Conservation (phyloP, 2,113 vertebrate genomes). For the Prinia subflava region DNA sequence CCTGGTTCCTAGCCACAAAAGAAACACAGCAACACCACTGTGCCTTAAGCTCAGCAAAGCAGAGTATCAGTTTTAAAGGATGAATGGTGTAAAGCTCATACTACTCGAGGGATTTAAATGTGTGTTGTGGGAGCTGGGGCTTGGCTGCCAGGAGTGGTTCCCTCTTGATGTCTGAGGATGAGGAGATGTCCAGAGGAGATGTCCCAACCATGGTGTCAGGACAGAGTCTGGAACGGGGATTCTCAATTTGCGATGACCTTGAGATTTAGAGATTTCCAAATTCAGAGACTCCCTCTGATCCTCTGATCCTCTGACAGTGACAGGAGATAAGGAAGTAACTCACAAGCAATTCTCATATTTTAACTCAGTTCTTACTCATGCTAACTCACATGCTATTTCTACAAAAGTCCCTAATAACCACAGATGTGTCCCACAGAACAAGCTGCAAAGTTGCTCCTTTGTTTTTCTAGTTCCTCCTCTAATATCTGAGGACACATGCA, state of each 20-base stretch:
- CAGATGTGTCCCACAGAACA: background rate
- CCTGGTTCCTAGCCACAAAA: background rate
- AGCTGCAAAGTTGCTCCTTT: background rate
- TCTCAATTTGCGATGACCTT: background rate
- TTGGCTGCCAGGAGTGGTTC: background rate
- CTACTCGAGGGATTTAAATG: background rate
- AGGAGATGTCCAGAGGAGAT: background rate
- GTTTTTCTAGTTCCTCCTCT: background rate
- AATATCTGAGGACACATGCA: background rate
- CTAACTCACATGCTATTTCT: background rate
- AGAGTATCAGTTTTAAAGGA: background rate
- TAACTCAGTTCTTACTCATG: background rate
- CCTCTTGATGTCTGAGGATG: background rate
- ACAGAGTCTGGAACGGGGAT: background rate
- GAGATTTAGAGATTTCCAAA: background rate
- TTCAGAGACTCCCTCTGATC: background rate
- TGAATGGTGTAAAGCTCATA: background rate
- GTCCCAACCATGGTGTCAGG: background rate
- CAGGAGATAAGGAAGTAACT: background rate
- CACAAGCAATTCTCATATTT: background rate
- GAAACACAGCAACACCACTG: background rate
- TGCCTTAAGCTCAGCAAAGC: background rate
- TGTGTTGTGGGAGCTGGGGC: background rate
- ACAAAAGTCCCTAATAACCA: background rate
- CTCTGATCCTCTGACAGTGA: background rate